These are phyloP conservation scores for Apodemus speciosus DNA, from an alignment of 2,113 vertebrate species.

Conservation along the genomic window DNA sequence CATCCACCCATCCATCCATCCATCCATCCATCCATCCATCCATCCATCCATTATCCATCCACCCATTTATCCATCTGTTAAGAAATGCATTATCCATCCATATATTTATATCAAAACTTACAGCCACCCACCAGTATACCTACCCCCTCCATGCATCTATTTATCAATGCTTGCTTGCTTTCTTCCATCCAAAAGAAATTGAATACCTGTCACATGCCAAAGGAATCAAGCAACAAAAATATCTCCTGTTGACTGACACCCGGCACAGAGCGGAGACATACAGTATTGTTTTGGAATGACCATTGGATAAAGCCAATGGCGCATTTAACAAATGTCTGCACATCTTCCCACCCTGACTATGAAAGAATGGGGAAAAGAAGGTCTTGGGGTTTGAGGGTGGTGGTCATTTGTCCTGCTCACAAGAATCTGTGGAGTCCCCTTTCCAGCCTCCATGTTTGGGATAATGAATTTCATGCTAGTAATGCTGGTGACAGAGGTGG, in stretches of 20 bases:
- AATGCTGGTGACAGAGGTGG: background rate
- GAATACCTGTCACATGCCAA: background rate
- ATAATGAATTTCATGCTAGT: background rate
- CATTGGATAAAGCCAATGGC: background rate
- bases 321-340: background rate
- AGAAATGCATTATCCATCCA: no score
- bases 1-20: no score
- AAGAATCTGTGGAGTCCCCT: background rate
- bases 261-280: background rate
- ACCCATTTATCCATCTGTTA: no score
- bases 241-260: background rate
- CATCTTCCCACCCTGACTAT: background rate
- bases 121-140: no score
- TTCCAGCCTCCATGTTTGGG: background rate
- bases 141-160: no score
- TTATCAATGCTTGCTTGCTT: background rate
- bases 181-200: background rate
- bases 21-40: no score
- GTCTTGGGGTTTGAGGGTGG: background rate
- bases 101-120: no score
- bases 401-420: background rate
- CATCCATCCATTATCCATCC: no score
- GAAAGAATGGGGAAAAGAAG: background rate
- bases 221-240: background rate
- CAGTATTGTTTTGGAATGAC: background rate